Evolutionary conservation across 2,797 vertebrate species (phyloP).

Genomic region (Australoheros facetus): DNA sequence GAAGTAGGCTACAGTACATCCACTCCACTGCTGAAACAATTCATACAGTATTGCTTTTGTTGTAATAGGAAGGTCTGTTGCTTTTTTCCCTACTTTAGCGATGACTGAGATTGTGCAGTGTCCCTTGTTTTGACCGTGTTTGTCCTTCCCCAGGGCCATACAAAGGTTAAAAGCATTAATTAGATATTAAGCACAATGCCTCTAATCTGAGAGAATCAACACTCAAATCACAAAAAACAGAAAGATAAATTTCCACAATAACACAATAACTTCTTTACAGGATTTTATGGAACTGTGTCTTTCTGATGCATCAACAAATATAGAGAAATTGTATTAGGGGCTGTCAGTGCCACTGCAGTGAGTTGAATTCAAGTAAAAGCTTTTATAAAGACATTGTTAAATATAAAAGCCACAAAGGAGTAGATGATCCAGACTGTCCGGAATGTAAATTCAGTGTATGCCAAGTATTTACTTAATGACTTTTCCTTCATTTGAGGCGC

Average conservation of each 20-base stretch:
- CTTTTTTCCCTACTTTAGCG: constrained; percentile 59
- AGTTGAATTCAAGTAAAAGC: constrained; percentile 39
- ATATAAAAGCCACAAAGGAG: constrained; percentile 22
- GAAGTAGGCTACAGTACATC: constrained; percentile 39
- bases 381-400: constrained; percentile 33
- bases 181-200: constrained; percentile 52
- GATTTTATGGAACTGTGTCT: constrained; percentile 6
- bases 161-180: constrained; percentile 74
- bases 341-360: neutral
- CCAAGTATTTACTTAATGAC: constrained; percentile 31
- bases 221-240: constrained; percentile 20
- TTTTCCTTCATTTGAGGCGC: constrained; percentile 15
- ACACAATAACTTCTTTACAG: constrained; percentile 15
- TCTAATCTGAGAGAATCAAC: constrained; percentile 55
- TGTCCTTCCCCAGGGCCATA: constrained; percentile 61
- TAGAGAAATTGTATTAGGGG: neutral
- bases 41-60: constrained; percentile 33
- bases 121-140: constrained; percentile 56
- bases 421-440: neutral
- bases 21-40: constrained; percentile 42
- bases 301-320: constrained; percentile 7
- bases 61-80: constrained; percentile 32
- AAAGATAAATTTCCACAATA: constrained; percentile 20
- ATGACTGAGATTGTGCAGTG: constrained; percentile 43
- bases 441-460: constrained; percentile 6